Conservation (phyloP, 2,797 vertebrate species). For the Centroberyx gerrardi region DNA sequence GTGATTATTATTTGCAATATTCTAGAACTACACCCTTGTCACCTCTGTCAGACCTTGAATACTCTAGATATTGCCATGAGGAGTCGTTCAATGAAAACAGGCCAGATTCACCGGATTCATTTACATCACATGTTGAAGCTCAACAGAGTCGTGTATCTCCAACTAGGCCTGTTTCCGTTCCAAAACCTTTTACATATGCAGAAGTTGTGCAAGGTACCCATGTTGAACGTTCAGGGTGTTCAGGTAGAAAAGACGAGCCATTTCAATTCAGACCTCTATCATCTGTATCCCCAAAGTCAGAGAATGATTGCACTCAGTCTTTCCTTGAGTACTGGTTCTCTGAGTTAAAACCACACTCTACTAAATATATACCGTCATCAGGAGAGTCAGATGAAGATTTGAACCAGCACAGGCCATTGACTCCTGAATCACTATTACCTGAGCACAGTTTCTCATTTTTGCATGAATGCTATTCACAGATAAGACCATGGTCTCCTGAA, state of each 20-base stretch:
- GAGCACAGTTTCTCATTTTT: too few relatives aligned
- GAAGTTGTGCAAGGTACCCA: not conserved
- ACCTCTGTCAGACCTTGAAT: too few relatives aligned
- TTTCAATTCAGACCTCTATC: not conserved
- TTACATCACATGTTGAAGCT: not conserved
- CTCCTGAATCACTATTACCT: too few relatives aligned
- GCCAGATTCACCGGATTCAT: not conserved
- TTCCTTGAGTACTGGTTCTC: constrained; percentile 69
- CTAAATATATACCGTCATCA: not conserved
- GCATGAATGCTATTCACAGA: too few relatives aligned
- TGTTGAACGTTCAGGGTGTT: not conserved
- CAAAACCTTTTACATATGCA: not conserved
- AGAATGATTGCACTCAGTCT: not conserved
- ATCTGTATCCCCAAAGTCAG: not conserved
- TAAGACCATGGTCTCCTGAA: too few relatives aligned
- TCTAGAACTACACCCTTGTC: not conserved
- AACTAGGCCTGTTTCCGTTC: not conserved
- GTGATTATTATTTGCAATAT: constrained; percentile 9
- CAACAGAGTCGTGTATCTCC: not conserved
- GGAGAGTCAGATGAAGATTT: not conserved
- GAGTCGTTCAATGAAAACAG: constrained; percentile 5
- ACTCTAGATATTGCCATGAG: too few relatives aligned
- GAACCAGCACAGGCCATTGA: not conserved
- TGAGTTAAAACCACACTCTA: constrained; percentile 18
- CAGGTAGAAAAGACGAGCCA: not conserved